Evolutionary conservation across 1,140 invertebrate species (phyloP).

Genomic region (Euura saliciscinereae): DNA sequence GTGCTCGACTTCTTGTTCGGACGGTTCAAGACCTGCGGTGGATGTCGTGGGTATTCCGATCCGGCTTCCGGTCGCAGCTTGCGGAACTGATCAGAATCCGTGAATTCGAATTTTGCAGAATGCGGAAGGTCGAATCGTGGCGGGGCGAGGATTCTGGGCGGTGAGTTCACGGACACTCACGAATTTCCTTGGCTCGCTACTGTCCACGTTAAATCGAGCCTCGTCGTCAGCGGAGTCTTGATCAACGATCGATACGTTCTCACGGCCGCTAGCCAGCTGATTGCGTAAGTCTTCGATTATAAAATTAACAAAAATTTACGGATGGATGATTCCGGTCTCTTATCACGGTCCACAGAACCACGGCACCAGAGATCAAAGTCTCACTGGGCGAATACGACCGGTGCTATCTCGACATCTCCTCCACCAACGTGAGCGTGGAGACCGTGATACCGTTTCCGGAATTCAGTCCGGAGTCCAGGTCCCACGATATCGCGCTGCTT

Average conservation of each 20-base stretch:
- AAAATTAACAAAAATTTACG: not conserved
- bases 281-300: slow-evolving; percentile 49
- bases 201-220: slow-evolving; percentile 45
- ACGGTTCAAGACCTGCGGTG: slow-evolving; percentile 42
- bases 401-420: slow-evolving; percentile 57
- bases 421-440: slow-evolving; percentile 58
- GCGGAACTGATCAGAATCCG: slow-evolving; percentile 16
- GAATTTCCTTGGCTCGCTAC: slow-evolving; percentile 64
- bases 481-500: slow-evolving; percentile 67
- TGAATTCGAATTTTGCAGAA: slow-evolving; percentile 34
- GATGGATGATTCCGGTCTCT: no score
- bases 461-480: slow-evolving; percentile 57
- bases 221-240: slow-evolving; percentile 53
- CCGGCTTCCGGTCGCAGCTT: not conserved
- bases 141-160: slow-evolving; percentile 52
- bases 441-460: slow-evolving; percentile 58
- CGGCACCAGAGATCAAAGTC: slow-evolving; percentile 58
- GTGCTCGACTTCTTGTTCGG: slow-evolving; percentile 45
- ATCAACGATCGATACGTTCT: slow-evolving; percentile 65
- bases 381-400: slow-evolving; percentile 61
- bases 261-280: slow-evolving; percentile 58
- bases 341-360: slow-evolving; percentile 41
- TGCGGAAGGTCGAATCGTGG: slow-evolving; percentile 50
- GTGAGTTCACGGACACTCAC: slow-evolving; percentile 55
- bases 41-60: slow-evolving; percentile 43